phyloP scores from a whole-genome alignment of 1,140 invertebrate species.

The Dryas iulia region DNA sequence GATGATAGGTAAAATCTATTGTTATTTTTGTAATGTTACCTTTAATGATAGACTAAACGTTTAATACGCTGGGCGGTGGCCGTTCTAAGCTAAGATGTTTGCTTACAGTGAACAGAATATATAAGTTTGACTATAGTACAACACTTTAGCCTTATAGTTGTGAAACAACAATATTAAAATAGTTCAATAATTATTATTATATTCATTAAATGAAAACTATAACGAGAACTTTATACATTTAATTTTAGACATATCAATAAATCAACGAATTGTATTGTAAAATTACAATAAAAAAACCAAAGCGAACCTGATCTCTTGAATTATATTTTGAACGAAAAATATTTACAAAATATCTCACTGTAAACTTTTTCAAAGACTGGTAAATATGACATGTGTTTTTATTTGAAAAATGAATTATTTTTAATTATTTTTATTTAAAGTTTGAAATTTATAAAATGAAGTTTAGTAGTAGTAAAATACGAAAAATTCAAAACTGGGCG shows the following conservation, averaged over 20 bases:
- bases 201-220: slow-evolving; percentile 1
- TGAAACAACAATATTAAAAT: slow-evolving; percentile 11
- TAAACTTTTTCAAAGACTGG: slow-evolving; percentile 22
- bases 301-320: not conserved
- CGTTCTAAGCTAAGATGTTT: slow-evolving; percentile 44
- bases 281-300: not conserved
- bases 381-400: not conserved
- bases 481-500: too few species aligned
- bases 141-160: slow-evolving; percentile 61
- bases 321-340: not conserved
- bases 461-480: too few species aligned
- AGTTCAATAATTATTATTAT: slow-evolving; percentile 9
- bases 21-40: slow-evolving; percentile 50
- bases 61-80: slow-evolving; percentile 22
- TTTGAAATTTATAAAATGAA: too few species aligned
- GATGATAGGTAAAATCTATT: slow-evolving; percentile 40
- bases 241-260: not conserved
- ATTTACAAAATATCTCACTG: not conserved
- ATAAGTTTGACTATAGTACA: slow-evolving; percentile 67
- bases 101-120: slow-evolving; percentile 34
- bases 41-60: slow-evolving; percentile 8
- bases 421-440: too few species aligned
- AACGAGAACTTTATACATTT: not conserved
- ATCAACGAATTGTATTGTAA: not conserved
- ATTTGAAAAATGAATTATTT: too few species aligned